Percentiles rank a stretch among this genome's conserved stretches.
Evolutionary conservation across 2,113 vertebrate genomes (phyloP).

Genomic region (Prionailurus viverrinus): DNA sequence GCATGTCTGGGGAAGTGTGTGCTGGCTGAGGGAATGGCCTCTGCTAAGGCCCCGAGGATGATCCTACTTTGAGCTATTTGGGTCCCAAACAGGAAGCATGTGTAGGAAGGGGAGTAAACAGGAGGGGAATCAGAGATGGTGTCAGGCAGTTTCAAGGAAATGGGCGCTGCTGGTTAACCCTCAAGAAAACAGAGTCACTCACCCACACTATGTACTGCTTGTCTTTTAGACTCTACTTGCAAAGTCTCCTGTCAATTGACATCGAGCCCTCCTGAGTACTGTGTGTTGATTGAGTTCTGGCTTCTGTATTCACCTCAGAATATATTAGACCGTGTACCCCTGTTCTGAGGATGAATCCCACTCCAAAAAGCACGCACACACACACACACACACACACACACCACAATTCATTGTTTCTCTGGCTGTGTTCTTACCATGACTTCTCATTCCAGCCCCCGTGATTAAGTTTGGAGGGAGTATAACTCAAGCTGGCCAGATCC

Average conservation of each 20-base stretch:
- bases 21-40: neutral
- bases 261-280: neutral
- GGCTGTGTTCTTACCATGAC: neutral
- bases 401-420: neutral
- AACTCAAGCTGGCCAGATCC: neutral
- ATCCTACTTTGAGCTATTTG: neutral
- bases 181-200: neutral
- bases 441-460: rapidly evolving
- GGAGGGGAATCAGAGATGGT: neutral
- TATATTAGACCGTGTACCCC: neutral
- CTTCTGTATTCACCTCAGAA: neutral
- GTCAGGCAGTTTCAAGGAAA: neutral
- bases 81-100: neutral
- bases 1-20: neutral
- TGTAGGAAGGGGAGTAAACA: neutral
- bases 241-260: neutral
- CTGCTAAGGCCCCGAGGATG: neutral
- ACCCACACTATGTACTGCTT: neutral
- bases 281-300: neutral
- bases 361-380: neutral
- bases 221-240: neutral
- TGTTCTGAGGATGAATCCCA: neutral
- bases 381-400: neutral
- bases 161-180: neutral
- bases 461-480: neutral